Evolutionary conservation across 35 echinoderm and acorn worm species (phyloP).

Genomic region (Apostichopus parvimensis): DNA sequence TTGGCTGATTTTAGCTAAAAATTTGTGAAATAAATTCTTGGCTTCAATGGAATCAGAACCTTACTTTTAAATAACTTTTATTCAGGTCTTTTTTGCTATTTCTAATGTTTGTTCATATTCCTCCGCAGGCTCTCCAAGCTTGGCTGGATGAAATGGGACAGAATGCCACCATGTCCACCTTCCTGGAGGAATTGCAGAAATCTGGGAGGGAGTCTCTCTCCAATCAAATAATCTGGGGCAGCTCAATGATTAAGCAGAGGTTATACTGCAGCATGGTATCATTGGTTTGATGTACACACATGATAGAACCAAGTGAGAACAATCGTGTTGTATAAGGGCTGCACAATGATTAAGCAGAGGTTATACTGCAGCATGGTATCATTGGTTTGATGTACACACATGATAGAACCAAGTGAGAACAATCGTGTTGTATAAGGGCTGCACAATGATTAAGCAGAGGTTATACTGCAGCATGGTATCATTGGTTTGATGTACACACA

Average conservation of each 20-base stretch:
- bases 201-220: not conserved
- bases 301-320: too few species aligned
- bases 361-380: not conserved
- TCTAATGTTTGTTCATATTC: not conserved
- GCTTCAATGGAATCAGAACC: too few species aligned
- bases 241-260: not conserved
- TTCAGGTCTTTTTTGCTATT: too few species aligned
- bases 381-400: not conserved
- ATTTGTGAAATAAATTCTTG: too few species aligned
- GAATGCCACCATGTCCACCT: not conserved
- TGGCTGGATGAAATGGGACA: not conserved
- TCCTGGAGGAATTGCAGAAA: slow-evolving; percentile 5
- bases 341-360: not conserved
- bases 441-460: too few species aligned
- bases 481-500: too few species aligned
- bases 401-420: too few species aligned
- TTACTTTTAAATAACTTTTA: too few species aligned
- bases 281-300: not conserved
- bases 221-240: not conserved
- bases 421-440: too few species aligned
- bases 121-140: not conserved
- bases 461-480: too few species aligned
- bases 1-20: too few species aligned
- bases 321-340: too few species aligned
- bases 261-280: not conserved